Evolutionary conservation across 2,797 vertebrate genomes (phyloP).

Genomic region (Poeciliopsis paucimaculata): DNA sequence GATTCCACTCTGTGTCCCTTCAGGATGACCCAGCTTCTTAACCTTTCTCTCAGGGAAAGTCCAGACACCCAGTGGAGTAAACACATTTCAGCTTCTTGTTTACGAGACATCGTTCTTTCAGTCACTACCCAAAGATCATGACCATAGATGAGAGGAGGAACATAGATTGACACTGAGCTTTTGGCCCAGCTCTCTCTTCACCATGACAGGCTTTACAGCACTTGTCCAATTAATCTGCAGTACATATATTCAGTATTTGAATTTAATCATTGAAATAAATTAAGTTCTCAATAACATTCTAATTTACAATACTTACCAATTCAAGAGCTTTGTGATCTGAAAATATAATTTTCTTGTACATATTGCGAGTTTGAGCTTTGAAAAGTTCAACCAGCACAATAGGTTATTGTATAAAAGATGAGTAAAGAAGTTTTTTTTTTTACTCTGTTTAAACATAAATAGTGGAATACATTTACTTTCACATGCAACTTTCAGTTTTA

Average conservation of each 20-base stretch:
- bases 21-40: neutral
- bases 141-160: neutral
- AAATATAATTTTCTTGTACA: neutral
- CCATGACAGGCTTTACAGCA: neutral
- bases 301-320: neutral
- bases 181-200: neutral
- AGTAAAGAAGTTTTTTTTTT: neutral
- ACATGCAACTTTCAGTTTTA: slow-evolving; percentile 35
- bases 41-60: no score
- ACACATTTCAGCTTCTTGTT: neutral
- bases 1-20: neutral
- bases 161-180: no score
- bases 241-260: neutral
- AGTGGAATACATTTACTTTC: slow-evolving; percentile 9
- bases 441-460: slow-evolving; percentile 4
- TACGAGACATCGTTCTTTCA: neutral
- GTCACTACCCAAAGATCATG: neutral
- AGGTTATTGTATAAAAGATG: slow-evolving; percentile 1
- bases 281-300: neutral
- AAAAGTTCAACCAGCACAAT: neutral
- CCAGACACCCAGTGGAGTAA: neutral
- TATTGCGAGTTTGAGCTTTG: neutral
- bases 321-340: neutral
- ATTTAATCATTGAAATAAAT: neutral
- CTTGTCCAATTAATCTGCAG: neutral